These are phyloP conservation scores for Hololepta plana DNA, from an alignment of 2,888 invertebrate species.

Conservation along the genomic window DNA sequence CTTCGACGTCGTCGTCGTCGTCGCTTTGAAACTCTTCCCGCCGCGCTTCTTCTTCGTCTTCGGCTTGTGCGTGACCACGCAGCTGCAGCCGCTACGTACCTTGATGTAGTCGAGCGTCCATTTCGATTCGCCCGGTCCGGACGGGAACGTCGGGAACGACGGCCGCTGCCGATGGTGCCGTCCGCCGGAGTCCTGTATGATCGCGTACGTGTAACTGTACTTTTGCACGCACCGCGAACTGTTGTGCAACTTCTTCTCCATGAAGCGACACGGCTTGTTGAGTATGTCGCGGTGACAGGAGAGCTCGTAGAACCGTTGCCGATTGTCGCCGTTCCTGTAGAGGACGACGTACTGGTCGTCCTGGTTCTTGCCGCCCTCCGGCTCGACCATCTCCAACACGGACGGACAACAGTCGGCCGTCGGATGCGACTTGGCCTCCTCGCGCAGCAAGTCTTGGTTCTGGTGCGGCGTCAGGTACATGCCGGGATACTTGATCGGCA, in stretches of 20 bases:
- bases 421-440: slow-evolving; percentile 12
- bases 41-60: slow-evolving; percentile 32
- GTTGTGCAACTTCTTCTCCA: slow-evolving; percentile 43
- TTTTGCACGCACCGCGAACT: slow-evolving; percentile 63
- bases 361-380: slow-evolving; percentile 57
- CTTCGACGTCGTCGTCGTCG: slow-evolving; percentile 13
- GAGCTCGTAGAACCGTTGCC: slow-evolving; percentile 59
- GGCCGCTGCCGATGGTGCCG: slow-evolving; percentile 20
- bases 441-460: slow-evolving; percentile 40
- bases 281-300: slow-evolving; percentile 55
- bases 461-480: slow-evolving; percentile 39
- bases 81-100: slow-evolving; percentile 70
- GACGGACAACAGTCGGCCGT: slow-evolving; percentile 68
- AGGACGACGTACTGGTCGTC: slow-evolving; percentile 54
- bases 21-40: slow-evolving; percentile 11
- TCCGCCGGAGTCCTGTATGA: slow-evolving; percentile 48
- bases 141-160: slow-evolving; percentile 27
- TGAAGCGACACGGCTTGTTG: slow-evolving; percentile 54
- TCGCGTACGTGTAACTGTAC: slow-evolving; percentile 68
- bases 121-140: slow-evolving; percentile 20
- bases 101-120: slow-evolving; percentile 72
- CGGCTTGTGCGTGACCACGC: slow-evolving; percentile 47
- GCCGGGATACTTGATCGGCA: slow-evolving; percentile 17
- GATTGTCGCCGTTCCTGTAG: slow-evolving; percentile 50
- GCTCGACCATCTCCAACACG: slow-evolving; percentile 56